phyloP scores from a whole-genome alignment of 2,113 vertebrate genomes.

The Tyto alba region DNA sequence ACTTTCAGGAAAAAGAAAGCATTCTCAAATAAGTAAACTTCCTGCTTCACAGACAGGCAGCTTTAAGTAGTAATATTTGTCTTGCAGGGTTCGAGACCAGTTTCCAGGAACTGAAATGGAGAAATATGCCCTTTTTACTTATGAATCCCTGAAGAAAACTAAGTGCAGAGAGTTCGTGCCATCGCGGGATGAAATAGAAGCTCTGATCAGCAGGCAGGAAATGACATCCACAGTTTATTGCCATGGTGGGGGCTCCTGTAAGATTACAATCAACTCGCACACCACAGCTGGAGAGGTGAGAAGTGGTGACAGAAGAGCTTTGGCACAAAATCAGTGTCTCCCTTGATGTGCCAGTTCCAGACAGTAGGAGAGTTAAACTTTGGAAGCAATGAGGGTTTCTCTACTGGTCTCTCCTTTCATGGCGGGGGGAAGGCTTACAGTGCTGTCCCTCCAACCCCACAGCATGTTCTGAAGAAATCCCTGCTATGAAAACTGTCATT shows the following conservation, averaged over 20 bases:
- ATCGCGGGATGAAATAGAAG: constrained; percentile 88
- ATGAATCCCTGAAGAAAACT: constrained; percentile 88
- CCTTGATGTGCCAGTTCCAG: not conserved
- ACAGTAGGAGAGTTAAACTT: not conserved
- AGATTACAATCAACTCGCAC: constrained; percentile 95
- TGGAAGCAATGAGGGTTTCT: not conserved
- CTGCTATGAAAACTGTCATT: not conserved
- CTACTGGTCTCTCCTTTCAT: not conserved
- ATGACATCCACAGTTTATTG: constrained; percentile 93
- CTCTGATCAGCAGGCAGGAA: constrained; percentile 87
- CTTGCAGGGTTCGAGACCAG: constrained; percentile 84
- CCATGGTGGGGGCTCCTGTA: constrained; percentile 95
- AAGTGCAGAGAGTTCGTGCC: constrained; percentile 90
- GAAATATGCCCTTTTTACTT: constrained; percentile 83
- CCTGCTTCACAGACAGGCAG: not conserved
- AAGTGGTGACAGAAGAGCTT: not conserved
- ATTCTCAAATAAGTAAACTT: not conserved
- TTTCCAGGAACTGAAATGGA: constrained; percentile 90
- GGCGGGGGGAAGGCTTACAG: not conserved
- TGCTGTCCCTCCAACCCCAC: not conserved
- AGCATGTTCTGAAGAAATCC: not conserved
- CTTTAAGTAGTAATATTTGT: not conserved
- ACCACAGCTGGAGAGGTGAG: constrained; percentile 96
- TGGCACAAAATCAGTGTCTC: not conserved
- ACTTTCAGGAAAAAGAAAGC: not conserved